Base-by-base conservation (phyloP, 2,113 vertebrate genomes). In the Gavia stellata region DNA sequence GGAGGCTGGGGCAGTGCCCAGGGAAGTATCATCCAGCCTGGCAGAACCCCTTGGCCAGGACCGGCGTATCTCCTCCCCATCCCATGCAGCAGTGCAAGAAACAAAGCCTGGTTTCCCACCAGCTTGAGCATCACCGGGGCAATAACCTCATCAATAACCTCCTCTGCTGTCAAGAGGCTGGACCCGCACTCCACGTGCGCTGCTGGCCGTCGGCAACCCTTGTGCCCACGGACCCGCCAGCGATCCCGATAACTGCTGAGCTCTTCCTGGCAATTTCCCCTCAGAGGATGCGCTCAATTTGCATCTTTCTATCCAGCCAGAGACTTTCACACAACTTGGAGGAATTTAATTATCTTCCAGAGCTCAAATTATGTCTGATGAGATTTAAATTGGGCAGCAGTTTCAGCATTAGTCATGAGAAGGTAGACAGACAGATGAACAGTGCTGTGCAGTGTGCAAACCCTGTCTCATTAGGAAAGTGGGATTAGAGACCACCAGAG, bases 101-200 rank as follows among this genome's bases (percentile, higher is more conserved):
- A 63, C 55, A 12, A 7, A 33, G 11, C 34, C 42, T 63, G 34
- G 3, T 50, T 62, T 73, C 16, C 26, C 26, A 12, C 44, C 3
- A 2, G 36, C 47, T 40, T n/a, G 29, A 56, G 29, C 56, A 65
- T 17, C 56, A 23, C 50, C 3, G 1, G 50, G 29, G 42, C 53
- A 53, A 53, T 18, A 65, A 53, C 21, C 26, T 62, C 71, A 44
- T 28, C 49, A 67, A 42, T 8, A 72, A 55, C 19, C n/a, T 88
- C 16, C 62, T 68, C 49, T n/a, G 34, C 77, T 73, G 44, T 14
- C 5, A 23, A 26, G 44, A 42, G 12, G 55, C 38, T 74, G 67
- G 26, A n/a, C 24, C 28, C 2, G 1, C 9, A 6, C 6, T 47
- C 34, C 31, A 15, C 1, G 1, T 14, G 16, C 1, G 3, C 15